Percentiles rank a stretch among this genome's conserved stretches.
These are phyloP conservation scores for Littorina saxatilis DNA, from an alignment of 1,140 invertebrate genomes.

Conservation along the genomic window DNA sequence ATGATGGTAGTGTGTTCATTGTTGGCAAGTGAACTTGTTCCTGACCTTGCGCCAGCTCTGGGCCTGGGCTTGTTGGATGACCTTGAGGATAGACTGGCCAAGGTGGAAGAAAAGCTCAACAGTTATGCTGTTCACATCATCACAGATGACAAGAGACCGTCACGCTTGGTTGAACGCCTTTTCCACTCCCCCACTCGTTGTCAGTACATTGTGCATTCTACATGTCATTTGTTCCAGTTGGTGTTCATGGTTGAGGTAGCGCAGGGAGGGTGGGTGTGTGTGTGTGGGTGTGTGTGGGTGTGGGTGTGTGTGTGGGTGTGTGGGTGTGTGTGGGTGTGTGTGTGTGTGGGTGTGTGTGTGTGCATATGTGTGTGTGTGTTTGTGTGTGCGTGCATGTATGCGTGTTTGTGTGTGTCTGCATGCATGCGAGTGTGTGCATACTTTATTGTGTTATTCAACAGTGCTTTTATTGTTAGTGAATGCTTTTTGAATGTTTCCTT, in stretches of 20 bases:
- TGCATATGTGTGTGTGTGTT: too few relatives aligned
- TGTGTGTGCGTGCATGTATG: too few relatives aligned
- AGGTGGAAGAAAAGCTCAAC: slow-evolving; percentile 55
- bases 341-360: too few relatives aligned
- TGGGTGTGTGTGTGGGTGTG: too few relatives aligned
- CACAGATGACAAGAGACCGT: slow-evolving; percentile 57
- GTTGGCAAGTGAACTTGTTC: too few relatives aligned
- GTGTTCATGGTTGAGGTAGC: background rate
- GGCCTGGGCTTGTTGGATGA: slow-evolving; percentile 58
- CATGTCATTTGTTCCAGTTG: background rate
- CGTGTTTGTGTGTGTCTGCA: too few relatives aligned
- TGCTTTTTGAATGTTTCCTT: too few relatives aligned
- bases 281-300: too few relatives aligned
- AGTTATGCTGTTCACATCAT: slow-evolving; percentile 60
- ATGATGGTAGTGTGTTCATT: too few relatives aligned
- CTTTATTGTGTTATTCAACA: background rate
- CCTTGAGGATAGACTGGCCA: slow-evolving; percentile 50
- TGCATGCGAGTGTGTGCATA: background rate
- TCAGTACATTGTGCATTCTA: slow-evolving; percentile 37
- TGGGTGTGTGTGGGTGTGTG: too few relatives aligned
- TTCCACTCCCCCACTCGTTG: slow-evolving; percentile 63
- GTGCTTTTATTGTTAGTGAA: too few relatives aligned
- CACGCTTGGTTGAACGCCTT: slow-evolving; percentile 51
- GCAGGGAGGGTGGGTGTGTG: too few relatives aligned
- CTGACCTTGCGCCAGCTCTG: slow-evolving; percentile 50